Conservation (phyloP, 2,113 vertebrate species). For the Zosterops borbonicus region DNA sequence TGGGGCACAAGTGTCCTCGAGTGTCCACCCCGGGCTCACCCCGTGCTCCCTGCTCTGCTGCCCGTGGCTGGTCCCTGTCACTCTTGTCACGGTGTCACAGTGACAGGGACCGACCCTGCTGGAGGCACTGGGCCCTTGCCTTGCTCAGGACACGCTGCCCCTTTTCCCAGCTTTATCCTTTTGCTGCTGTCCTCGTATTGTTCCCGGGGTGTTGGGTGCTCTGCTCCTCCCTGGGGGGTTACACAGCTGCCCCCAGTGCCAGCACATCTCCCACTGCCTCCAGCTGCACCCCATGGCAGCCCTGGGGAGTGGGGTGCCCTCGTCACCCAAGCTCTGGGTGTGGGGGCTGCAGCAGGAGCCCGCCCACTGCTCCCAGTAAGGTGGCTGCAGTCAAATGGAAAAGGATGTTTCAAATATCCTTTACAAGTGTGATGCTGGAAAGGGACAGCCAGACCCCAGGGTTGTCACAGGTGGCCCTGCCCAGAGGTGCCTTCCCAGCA, state of each 20-base stretch:
- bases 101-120: neutral
- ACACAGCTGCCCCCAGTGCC: neutral
- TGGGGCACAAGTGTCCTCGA: rapidly evolving
- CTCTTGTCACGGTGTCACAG: rapidly evolving
- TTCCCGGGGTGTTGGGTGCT: neutral
- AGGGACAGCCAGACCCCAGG: neutral
- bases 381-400: neutral
- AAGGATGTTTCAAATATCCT: rapidly evolving
- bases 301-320: rapidly evolving
- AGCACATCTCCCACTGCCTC: neutral
- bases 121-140: neutral
- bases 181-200: neutral
- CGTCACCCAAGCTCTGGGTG: rapidly evolving
- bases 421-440: rapidly evolving
- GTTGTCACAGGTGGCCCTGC: neutral
- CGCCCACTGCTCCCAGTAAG: neutral
- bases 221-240: neutral
- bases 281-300: rapidly evolving
- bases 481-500: neutral
- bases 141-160: rapidly evolving
- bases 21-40: rapidly evolving
- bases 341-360: neutral
- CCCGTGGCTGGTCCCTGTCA: rapidly evolving
- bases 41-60: neutral
- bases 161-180: rapidly evolving